phyloP scores from a whole-genome alignment of 2,113 vertebrate genomes.

The Amblyopsis rosae region DNA sequence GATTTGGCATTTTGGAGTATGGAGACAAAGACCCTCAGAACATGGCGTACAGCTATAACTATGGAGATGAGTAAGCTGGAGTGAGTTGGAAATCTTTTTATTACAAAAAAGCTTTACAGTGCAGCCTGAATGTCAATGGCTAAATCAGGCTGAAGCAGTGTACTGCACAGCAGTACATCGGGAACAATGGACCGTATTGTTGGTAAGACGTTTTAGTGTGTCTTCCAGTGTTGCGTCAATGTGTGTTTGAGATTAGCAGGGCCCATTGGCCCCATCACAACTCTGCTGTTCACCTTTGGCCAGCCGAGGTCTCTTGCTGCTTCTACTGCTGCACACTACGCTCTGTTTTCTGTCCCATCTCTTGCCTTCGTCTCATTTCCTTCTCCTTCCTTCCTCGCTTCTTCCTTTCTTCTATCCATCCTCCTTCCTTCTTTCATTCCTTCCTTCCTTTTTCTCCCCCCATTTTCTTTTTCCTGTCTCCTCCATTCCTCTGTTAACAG shows the following conservation, averaged over 20 bases:
- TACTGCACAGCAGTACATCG: not conserved
- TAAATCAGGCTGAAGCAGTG: constrained; percentile 11
- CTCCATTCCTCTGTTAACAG: not conserved
- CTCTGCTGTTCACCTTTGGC: not conserved
- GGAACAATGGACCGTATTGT: constrained; percentile 20
- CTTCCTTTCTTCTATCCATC: not conserved
- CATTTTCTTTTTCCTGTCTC: not conserved
- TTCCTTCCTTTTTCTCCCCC: not conserved
- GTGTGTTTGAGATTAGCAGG: constrained; percentile 1
- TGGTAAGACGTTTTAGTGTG: constrained; percentile 11
- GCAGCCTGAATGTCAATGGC: too few relatives aligned
- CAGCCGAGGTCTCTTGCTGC: not conserved
- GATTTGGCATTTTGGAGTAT: constrained; percentile 44
- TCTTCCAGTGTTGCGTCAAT: constrained; percentile 15
- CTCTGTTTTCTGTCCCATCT: not conserved
- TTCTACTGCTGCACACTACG: not conserved
- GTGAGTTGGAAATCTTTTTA: constrained; percentile 25
- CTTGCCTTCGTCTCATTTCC: not conserved
- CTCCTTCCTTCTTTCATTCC: not conserved
- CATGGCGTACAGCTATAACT: constrained; percentile 12
- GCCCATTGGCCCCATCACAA: constrained; percentile 8
- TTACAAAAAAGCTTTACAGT: too few relatives aligned
- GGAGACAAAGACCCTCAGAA: constrained; percentile 20
- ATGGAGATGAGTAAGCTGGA: constrained; percentile 5
- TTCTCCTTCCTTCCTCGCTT: not conserved